Conservation (phyloP, 2,797 vertebrate genomes). For the Philypnodon macrostomus region DNA sequence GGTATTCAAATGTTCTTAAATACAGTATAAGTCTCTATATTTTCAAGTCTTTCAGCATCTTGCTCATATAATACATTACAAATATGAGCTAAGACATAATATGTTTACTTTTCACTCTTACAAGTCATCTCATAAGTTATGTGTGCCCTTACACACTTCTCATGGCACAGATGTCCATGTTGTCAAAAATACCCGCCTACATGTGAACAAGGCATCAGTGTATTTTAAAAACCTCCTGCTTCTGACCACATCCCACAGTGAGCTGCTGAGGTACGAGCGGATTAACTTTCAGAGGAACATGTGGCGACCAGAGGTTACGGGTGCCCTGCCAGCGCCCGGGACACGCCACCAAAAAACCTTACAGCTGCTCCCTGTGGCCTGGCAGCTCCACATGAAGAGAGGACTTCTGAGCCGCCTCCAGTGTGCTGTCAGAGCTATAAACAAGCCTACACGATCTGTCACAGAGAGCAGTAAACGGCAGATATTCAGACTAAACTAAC, state of each 20-base stretch:
- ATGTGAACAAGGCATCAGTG: conserved; percentile 4
- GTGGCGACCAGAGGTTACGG: conserved; percentile 61
- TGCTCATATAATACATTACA: too few relatives aligned
- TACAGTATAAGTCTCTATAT: too few relatives aligned
- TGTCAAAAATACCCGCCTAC: neutral
- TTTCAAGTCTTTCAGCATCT: too few relatives aligned
- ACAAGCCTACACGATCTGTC: conserved; percentile 45
- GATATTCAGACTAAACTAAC: conserved; percentile 30
- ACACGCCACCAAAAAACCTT: conserved; percentile 20
- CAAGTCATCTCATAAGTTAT: too few relatives aligned
- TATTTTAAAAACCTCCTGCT: conserved; percentile 16
- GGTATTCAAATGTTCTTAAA: too few relatives aligned
- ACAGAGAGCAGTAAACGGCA: conserved; percentile 22
- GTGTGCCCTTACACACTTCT: neutral
- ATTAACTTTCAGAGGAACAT: conserved; percentile 53
- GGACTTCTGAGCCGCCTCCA: conserved; percentile 35
- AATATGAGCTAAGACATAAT: too few relatives aligned
- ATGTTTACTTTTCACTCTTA: too few relatives aligned
- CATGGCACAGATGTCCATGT: conserved; percentile 2
- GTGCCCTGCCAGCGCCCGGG: conserved; percentile 45
- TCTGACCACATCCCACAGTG: conserved; percentile 13
- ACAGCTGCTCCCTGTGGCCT: conserved; percentile 35
- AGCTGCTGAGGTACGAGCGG: conserved; percentile 4
- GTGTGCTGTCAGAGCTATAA: conserved; percentile 44
- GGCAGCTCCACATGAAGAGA: conserved; percentile 55